Base-by-base conservation (phyloP, 2,113 vertebrate genomes). In the Merops nubicus region DNA sequence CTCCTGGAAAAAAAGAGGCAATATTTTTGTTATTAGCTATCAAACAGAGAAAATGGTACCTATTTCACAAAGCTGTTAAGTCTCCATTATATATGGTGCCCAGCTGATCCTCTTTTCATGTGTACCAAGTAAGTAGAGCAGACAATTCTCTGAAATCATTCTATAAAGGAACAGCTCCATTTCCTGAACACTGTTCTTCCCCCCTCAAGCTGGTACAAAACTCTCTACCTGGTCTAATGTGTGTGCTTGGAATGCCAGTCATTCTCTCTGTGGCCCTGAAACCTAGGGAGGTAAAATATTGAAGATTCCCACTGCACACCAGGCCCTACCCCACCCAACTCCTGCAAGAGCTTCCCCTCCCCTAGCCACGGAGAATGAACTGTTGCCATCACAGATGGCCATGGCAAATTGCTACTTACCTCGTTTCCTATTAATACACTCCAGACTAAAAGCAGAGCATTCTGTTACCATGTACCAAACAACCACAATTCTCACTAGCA, bases 1-100 rank as follows among this genome's bases (percentile, higher is more conserved):
- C 98, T 99, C 99, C 99, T 99, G 97, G 62, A 70, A 51, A 88
- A 85, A 92, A 74, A 43, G 5, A 80, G 6, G n/a, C 40, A 86
- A 2, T 91, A 75, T 86, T 96, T 92, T 84, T 78, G 56, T 91
- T 88, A 88, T 75, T 88, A 83, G 70, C 68, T 91, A 78, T 86
- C 76, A 87, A 88, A 87, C 34, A 78, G 85, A 94, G 85, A 88
- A 93, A 91, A 89, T 5, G 90, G 22, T 18, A 85, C 19, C 64
- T 62, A 91, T 91, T 92, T 87, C 86, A 91, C 68, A 78, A 57
- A 85, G 78, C 18, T 40, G 40, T 86, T 80, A 72, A 18, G 36
- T 53, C 48, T 85, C 64, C 36, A 31, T 88, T 87, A 92, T 22
- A 81, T 17, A 57, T 56, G 81, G 45, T 73, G 60, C 14, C 60